Conservation (phyloP, 2,113 vertebrate genomes). For the Dipodomys merriami region DNA sequence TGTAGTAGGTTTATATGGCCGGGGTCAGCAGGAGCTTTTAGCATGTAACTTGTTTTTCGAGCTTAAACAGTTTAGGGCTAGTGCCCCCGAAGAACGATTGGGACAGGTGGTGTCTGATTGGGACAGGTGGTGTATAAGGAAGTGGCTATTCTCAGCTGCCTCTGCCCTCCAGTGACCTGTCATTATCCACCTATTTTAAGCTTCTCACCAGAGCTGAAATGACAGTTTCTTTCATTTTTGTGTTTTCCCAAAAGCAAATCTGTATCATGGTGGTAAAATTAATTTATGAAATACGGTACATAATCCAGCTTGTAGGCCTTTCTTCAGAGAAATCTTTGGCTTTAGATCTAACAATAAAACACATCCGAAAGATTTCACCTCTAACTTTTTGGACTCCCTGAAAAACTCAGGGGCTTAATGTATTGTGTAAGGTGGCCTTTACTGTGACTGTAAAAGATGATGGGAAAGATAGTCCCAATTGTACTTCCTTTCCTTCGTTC, state of each 20-base stretch:
- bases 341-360: conserved; percentile 26
- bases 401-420: neutral
- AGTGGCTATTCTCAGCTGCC: no score
- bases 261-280: conserved; percentile 13
- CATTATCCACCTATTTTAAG: no score
- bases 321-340: conserved; percentile 20
- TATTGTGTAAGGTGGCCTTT: neutral
- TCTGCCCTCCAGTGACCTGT: no score
- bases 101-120: no score
- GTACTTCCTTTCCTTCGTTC: neutral
- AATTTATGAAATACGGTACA: conserved; percentile 38
- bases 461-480: neutral
- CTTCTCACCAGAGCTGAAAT: no score
- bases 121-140: no score
- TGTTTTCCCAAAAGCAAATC: conserved; percentile 20
- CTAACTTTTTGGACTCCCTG: neutral
- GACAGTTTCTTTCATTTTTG: neutral
- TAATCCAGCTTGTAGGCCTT: neutral
- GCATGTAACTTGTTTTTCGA: no score
- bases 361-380: neutral
- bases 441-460: conserved; percentile 14
- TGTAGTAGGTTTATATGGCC: no score
- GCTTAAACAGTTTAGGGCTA: no score
- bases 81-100: no score
- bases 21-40: no score